Base-by-base conservation (phyloP, 2,113 vertebrate species). In the Gopherus evgoodei region DNA sequence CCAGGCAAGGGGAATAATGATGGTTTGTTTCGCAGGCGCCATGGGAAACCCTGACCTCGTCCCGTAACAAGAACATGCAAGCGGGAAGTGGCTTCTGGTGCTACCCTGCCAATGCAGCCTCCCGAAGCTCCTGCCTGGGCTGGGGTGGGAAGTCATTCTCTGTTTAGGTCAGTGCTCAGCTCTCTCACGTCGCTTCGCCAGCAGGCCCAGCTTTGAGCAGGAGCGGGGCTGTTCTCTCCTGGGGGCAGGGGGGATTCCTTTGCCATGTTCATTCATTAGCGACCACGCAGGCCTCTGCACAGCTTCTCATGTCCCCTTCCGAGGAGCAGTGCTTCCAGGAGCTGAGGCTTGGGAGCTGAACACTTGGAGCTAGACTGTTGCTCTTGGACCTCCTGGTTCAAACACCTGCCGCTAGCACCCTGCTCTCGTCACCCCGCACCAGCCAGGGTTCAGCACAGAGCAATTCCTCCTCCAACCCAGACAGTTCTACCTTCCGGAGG, bases 261-360 rank as follows among this genome's bases (percentile, higher is more conserved):
- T 35, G 21, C 65, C 19, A 21, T 1, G 7, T n/a, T n/a, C 12
- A 1, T 13, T 62, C 57, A 31, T 53, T 53, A 53, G 52, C 52
- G 6, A 19, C 17, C 52, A 53, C 7, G 19, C 52, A 0, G 62
- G 31, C 6, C 17, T 21, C 7, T 1, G 7, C 62, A 3, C 62
- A 16, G 13, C 14, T 35, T 35, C 31, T 29, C 65, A 21, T 2
- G 8, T n/a, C 17, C 65, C 5, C 35, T 72, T 17, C 65, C 17
- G 6, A 38, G 65, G 17, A n/a, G 7, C 65, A 38, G 65, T 8
- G 19, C 65, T 21, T 21, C 65, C 65, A 72, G 65, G 65, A 72
- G 65, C n/a, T 2, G 65, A 72, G 35, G 16, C 8, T 4, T 22
- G 65, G 65, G 35, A 19, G 35, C 5, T 10, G 65, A 72, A 35